A percentile compares a stretch with the other conserved stretches of the same genome.
Conservation (phyloP, 2,888 invertebrate genomes). For the Lacanobia oleracea region DNA sequence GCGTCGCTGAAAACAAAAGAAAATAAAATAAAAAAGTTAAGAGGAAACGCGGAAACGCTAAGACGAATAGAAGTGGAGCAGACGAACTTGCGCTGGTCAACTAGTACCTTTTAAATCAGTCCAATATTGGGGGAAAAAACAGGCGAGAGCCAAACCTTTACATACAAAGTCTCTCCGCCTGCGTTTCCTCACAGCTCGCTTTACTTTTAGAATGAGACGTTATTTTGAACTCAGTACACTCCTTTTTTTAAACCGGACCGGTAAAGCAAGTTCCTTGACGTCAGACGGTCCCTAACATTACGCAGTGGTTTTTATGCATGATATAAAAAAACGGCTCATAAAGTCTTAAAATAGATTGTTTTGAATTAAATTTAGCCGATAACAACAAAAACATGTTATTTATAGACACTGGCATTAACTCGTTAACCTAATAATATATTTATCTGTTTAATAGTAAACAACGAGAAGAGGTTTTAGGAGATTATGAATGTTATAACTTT, state of each 20-base stretch:
- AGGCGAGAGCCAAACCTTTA: too few species aligned
- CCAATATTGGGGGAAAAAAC: too few species aligned
- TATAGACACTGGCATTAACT: neutral
- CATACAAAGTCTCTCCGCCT: too few species aligned
- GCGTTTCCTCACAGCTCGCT: neutral
- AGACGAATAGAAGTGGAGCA: too few species aligned
- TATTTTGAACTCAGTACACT: constrained; percentile 8
- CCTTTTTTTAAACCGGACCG: neutral
- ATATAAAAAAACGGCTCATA: neutral
- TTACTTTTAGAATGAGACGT: neutral
- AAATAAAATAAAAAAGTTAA: neutral
- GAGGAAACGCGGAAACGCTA: too few species aligned
- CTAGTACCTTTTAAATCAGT: too few species aligned
- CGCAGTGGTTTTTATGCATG: neutral
- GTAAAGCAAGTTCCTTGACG: constrained; percentile 47
- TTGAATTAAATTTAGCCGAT: neutral
- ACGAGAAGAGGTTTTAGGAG: neutral
- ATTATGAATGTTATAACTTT: neutral
- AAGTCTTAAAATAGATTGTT: constrained; percentile 16
- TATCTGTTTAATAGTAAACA: neutral
- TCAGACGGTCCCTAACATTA: constrained; percentile 19
- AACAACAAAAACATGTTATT: constrained; percentile 12
- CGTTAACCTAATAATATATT: neutral
- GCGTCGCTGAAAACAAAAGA: neutral
- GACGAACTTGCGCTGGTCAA: too few species aligned